These are phyloP conservation scores for Pteronotus mesoamericanus DNA, from an alignment of 2,797 vertebrate species.

Conservation along the genomic window DNA sequence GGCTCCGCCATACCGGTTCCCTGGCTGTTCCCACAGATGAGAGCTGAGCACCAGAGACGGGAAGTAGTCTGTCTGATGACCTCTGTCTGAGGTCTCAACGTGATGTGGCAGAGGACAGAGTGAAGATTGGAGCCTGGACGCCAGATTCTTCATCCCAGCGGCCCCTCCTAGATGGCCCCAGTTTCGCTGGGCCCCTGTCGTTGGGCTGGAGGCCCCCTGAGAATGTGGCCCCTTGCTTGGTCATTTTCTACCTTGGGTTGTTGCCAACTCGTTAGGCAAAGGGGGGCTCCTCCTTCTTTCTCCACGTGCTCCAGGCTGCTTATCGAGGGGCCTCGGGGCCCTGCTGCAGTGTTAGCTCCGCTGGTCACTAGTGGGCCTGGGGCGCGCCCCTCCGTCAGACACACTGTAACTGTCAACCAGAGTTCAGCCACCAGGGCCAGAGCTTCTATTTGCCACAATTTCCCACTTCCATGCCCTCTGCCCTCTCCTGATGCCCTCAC, in stretches of 20 bases:
- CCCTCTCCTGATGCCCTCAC: background rate
- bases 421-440: background rate
- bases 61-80: background rate
- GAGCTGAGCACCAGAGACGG: background rate
- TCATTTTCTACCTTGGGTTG: background rate
- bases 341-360: background rate
- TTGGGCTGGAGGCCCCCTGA: background rate
- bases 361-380: background rate
- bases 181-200: background rate
- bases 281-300: background rate
- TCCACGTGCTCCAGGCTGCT: background rate
- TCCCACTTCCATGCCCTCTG: too few species aligned
- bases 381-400: background rate
- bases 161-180: background rate
- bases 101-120: accelerated
- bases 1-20: background rate
- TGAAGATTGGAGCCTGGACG: background rate
- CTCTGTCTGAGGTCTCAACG: background rate
- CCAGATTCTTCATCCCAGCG: too few species aligned
- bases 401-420: background rate
- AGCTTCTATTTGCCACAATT: background rate
- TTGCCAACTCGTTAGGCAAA: background rate
- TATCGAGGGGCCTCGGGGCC: background rate
- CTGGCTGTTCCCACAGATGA: background rate
- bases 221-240: background rate